Percentiles rank a stretch among this genome's conserved stretches.
Conservation (phyloP, 1,140 invertebrate genomes). For the Colletes latitarsis region DNA sequence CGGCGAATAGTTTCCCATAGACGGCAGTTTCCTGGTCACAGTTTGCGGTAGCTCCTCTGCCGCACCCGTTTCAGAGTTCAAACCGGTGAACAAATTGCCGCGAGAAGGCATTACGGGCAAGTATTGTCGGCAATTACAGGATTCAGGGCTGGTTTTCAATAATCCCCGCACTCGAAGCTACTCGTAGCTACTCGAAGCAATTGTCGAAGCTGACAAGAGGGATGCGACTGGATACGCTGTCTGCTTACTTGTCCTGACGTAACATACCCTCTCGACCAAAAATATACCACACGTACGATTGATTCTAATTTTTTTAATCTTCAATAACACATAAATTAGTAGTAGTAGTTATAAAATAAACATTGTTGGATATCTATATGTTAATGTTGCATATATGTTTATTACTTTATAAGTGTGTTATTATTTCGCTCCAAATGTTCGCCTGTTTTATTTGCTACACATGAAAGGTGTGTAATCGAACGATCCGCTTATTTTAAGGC, state of each 20-base stretch:
- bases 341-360: too few species aligned
- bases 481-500: too few species aligned
- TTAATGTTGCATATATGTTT: too few species aligned
- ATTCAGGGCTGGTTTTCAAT: conserved; percentile 57
- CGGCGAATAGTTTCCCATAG: conserved; percentile 62
- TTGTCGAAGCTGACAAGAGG: background rate
- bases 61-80: conserved; percentile 73
- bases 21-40: conserved; percentile 54
- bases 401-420: too few species aligned
- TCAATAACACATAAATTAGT: too few species aligned
- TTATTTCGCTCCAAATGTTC: too few species aligned
- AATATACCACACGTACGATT: too few species aligned
- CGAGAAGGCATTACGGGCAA: conserved; percentile 65
- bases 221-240: background rate
- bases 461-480: too few species aligned
- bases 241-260: background rate
- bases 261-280: background rate
- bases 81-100: conserved; percentile 67
- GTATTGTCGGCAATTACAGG: conserved; percentile 70
- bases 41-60: conserved; percentile 57
- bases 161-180: conserved; percentile 35
- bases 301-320: too few species aligned
- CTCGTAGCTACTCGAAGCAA: conserved; percentile 19
- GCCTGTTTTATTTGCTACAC: too few species aligned
- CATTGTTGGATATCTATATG: too few species aligned